Evolutionary conservation across 2,888 invertebrate species (phyloP).

Genomic region (Chloroclystis v-ata): DNA sequence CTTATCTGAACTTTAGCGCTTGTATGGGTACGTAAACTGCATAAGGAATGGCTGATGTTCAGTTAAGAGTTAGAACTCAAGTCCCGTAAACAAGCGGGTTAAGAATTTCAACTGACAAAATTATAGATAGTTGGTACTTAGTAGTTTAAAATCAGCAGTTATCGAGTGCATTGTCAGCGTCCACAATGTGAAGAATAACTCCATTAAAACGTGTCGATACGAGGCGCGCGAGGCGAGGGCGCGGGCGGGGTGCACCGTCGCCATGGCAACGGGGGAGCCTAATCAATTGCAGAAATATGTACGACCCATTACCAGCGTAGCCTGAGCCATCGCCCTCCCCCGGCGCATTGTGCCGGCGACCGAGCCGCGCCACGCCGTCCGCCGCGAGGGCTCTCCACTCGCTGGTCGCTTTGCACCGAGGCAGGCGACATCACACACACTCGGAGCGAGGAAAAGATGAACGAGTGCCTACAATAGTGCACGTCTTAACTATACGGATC

Average conservation of each 20-base stretch:
- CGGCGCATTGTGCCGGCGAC: conserved; percentile 20
- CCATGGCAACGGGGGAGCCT: conserved; percentile 75
- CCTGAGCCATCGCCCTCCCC: conserved; percentile 35
- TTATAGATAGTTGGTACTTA: no score
- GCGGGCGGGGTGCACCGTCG: conserved; percentile 38
- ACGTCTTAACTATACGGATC: conserved; percentile 27
- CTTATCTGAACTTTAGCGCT: no score
- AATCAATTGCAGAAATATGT: conserved; percentile 80
- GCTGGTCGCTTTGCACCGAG: conserved; percentile 47
- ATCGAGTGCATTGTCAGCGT: background rate
- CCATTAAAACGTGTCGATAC: conserved; percentile 27
- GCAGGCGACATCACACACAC: conserved; percentile 50
- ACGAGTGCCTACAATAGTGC: conserved; percentile 41
- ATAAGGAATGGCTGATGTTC: no score
- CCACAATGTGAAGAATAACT: conserved; percentile 2
- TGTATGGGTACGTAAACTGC: no score
- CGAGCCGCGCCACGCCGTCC: conserved; percentile 32
- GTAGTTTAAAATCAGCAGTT: no score
- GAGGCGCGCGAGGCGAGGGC: conserved; percentile 46
- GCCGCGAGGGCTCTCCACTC: conserved; percentile 32
- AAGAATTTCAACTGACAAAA: no score
- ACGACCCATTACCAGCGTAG: conserved; percentile 57
- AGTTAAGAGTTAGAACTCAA: no score
- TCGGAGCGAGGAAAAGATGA: conserved; percentile 62
- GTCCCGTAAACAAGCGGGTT: no score